Base-by-base conservation (phyloP, 2,888 invertebrate species). In the Lycia hirtaria region DNA sequence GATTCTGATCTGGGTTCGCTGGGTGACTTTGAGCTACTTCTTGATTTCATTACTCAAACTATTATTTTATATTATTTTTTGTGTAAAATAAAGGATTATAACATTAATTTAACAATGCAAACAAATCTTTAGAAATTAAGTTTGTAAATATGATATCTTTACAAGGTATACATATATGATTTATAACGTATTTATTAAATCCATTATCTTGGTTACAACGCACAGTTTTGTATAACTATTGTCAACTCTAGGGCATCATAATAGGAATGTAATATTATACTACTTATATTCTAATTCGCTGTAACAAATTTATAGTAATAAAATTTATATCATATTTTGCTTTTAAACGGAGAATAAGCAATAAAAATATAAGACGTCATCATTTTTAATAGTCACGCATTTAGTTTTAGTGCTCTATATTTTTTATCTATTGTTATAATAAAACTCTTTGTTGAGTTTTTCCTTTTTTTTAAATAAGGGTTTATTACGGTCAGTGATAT, bases 121-220 rank as follows among this genome's bases (percentile, higher is more conserved):
- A 57, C 52, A 22, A 43, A 43, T 41, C 35, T 17, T 43, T 41
- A 52, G 40, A 45, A 62, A 58, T 66, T 64, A 66, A 66, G 68
- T 64, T 52, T 53, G 12, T 52, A 66, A 61, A 60, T 60, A 61
- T 59, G 48, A 41, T 60, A 52, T 45, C 48, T 26, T 44, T 49
- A 53, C 32, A 54, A 48, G 44, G 51, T 57, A 20, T 35, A 54
- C 56, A 20, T 35, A 54, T 15, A 58, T 38, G 52, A 38, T 40
- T 58, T 54, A 32, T 33, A 28, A 53, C 38, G 17, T 38, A 58
- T 53, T 58, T 53, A 58, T 58, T 49, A 40, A 20, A 49, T 33
- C 58, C 19, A 57, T 57, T 57, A 57, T 41, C 41, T 35, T 24
- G 9, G 14, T 32, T 40, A 51, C 56, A 47, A 40, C 41, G 26